Percentiles rank a stretch among this genome's conserved stretches.
These are phyloP conservation scores for Tupiocoris notatus DNA, from an alignment of 2,888 invertebrate genomes.

Conservation along the genomic window DNA sequence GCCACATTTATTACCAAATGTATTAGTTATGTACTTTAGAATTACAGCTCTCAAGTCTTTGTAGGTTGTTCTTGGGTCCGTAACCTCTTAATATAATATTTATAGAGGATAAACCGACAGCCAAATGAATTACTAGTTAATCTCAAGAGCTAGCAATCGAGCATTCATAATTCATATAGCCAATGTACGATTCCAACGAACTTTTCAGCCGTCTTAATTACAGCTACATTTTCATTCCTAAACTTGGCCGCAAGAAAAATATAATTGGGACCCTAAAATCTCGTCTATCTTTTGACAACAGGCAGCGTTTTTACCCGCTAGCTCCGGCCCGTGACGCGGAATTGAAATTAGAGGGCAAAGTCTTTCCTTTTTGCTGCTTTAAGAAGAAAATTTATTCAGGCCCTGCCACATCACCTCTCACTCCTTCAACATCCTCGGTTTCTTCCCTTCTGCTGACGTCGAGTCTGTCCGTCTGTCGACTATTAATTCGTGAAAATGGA, in stretches of 20 bases:
- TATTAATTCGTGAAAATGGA: constrained; percentile 25
- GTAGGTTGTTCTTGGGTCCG: too few relatives aligned
- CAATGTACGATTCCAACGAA: neutral
- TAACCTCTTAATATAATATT: too few relatives aligned
- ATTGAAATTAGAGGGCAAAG: neutral
- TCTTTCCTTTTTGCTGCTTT: neutral
- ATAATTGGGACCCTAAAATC: neutral
- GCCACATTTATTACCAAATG: too few relatives aligned
- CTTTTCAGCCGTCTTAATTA: neutral
- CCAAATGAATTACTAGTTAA: too few relatives aligned
- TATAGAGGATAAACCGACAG: too few relatives aligned
- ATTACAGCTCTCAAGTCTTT: too few relatives aligned
- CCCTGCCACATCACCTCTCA: neutral
- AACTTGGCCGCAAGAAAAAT: neutral
- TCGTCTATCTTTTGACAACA: neutral
- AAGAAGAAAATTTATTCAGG: neutral
- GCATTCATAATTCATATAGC: neutral
- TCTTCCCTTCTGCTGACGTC: neutral
- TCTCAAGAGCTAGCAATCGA: too few relatives aligned
- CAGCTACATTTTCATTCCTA: neutral
- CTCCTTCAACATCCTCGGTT: neutral
- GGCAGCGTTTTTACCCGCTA: neutral
- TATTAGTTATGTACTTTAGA: too few relatives aligned
- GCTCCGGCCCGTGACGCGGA: neutral
- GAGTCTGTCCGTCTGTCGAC: neutral